Conservation (phyloP, 2,888 invertebrate genomes). For the Adelognathus sp. region DNA sequence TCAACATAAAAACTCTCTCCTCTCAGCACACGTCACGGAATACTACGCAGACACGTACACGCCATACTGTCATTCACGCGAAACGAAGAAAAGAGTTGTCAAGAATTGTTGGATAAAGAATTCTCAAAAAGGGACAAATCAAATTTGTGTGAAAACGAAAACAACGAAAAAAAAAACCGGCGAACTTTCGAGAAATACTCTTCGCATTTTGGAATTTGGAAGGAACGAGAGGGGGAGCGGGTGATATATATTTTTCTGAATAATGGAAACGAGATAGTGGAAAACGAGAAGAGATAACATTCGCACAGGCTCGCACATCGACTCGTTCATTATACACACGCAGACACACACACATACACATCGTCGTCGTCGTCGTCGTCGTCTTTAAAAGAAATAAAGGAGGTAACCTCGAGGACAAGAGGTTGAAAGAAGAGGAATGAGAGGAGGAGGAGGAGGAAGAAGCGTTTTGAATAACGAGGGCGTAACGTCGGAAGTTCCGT, state of each 20-base stretch:
- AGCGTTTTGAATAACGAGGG: conserved; percentile 44
- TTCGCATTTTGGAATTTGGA: not conserved
- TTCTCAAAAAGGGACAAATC: not conserved
- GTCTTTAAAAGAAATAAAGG: conserved; percentile 10
- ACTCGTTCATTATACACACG: conserved; percentile 53
- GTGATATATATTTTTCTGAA: conserved; percentile 28
- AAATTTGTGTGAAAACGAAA: conserved; percentile 15
- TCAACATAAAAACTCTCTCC: not conserved
- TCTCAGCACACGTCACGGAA: conserved; percentile 25
- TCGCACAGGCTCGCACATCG: conserved; percentile 1
- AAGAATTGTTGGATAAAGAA: not conserved
- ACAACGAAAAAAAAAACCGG: conserved; percentile 35
- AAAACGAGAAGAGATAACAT: conserved; percentile 9
- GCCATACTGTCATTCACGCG: conserved; percentile 40
- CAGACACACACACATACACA: conserved; percentile 34
- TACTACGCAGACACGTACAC: conserved; percentile 61
- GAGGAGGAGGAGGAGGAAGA: conserved; percentile 28
- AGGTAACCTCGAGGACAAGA: conserved; percentile 8
- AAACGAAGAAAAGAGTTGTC: not conserved
- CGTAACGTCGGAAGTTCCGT: conserved; percentile 36
- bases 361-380: too few relatives aligned
- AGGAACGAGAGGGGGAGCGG: not conserved
- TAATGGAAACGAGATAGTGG: conserved; percentile 4
- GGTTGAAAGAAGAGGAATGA: conserved; percentile 27
- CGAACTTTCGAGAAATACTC: conserved; percentile 32